Base-by-base conservation (phyloP, 2,888 invertebrate species). In the Monoplex corrugatus region DNA sequence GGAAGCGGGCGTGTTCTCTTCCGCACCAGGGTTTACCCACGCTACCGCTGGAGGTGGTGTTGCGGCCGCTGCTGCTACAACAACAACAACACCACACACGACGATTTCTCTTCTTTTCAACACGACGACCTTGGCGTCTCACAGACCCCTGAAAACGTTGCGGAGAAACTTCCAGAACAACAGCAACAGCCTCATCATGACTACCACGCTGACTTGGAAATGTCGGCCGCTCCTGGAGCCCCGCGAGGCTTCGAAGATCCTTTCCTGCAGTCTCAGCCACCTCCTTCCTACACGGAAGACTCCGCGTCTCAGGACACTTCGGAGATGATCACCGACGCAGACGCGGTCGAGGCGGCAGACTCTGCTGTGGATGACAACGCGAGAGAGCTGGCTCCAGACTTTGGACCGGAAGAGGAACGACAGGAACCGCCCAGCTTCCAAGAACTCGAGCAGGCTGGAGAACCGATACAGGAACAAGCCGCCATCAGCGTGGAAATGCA, bases 171-270 rank as follows among this genome's bases (percentile, higher is more conserved):
- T 13, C 50, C 50, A 50, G 10, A 8, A 68, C 68, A 16, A 68
- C 68, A 23, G 28, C 35, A 32, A 32, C 72, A 32, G 19, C 38
- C n/a, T n/a, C 75, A n/a, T 28, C 35, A 75, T 3, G 82, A 45
- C 45, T 87, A 87, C 28, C 45, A 38, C n/a, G 57, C 78, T 0
- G 80, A 57, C 50, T 19, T 57, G 80, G 87, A 87, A 40, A 40
- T 57, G 43, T 78, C 87, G 40, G 87, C 87, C 6, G 87, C 87
- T 23, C 87, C 87, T 0, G 80, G 78, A 40, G 87, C 87, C 0
- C 86, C 86, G 10, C 16, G 86, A 35, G 85, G 85, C 6, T 8
- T 38, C n/a, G 85, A 63, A 16, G 86, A 86, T 35, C 1, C 84
- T 57, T 5, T 28, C 19, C 35, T 57, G 8, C 45, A 8, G 1